phyloP scores from a whole-genome alignment of 2,113 vertebrate genomes.

The Amblyopsis rosae region DNA sequence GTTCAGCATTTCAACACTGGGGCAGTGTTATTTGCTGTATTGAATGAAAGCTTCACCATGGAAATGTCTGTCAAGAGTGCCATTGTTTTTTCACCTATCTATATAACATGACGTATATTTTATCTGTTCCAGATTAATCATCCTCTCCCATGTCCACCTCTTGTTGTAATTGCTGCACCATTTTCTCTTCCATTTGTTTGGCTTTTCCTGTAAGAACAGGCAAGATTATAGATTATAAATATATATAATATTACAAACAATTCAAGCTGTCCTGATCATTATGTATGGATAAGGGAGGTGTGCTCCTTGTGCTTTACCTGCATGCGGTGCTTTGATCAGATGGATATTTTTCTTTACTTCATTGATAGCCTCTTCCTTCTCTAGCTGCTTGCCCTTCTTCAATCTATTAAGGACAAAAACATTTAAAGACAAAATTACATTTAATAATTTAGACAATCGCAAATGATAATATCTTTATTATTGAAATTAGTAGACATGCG shows the following conservation, averaged over 20 bases:
- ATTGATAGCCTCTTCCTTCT: slow-evolving; percentile 88
- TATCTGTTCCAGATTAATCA: slow-evolving; percentile 23
- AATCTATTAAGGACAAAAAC: slow-evolving; percentile 70
- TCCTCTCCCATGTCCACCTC: slow-evolving; percentile 88
- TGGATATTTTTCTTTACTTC: slow-evolving; percentile 98
- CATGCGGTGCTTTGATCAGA: slow-evolving; percentile 91
- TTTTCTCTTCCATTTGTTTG: slow-evolving; percentile 92
- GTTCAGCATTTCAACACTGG: too few species aligned
- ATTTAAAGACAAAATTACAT: not conserved
- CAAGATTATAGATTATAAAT: not conserved
- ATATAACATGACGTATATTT: not conserved
- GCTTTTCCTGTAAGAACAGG: slow-evolving; percentile 79
- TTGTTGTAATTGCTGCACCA: slow-evolving; percentile 91
- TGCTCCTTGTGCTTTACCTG: slow-evolving; percentile 74
- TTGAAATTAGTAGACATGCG: too few species aligned
- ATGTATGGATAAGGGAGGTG: not conserved
- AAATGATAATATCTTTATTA: too few species aligned
- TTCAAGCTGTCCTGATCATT: not conserved
- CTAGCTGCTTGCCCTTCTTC: slow-evolving; percentile 92
- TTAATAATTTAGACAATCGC: too few species aligned
- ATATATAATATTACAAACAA: not conserved
- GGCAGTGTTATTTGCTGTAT: too few species aligned
- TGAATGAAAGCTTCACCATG: too few species aligned
- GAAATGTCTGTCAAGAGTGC: not conserved
- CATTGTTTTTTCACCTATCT: not conserved